phyloP scores from a whole-genome alignment of 2,113 vertebrate species.

The Ammodytes dubius region DNA sequence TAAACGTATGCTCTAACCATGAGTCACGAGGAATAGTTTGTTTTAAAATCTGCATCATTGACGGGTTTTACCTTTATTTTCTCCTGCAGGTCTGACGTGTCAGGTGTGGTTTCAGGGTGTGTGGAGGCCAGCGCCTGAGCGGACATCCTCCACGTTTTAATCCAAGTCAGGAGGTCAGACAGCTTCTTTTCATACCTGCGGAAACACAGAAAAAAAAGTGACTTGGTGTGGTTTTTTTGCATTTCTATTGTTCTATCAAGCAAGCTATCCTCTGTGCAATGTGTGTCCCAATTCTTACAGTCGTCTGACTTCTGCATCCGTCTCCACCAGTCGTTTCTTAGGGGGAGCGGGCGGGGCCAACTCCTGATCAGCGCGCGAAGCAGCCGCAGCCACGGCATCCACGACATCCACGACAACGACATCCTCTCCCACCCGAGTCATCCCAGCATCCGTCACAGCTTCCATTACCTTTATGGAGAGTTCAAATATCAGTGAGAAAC shows the following conservation, averaged over 20 bases:
- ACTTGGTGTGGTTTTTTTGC: slow-evolving; percentile 6
- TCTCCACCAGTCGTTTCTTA: slow-evolving; percentile 91
- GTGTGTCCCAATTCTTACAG: slow-evolving; percentile 82
- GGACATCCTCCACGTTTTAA: slow-evolving; percentile 86
- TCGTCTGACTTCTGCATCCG: slow-evolving; percentile 87
- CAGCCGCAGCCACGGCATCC: slow-evolving; percentile 73
- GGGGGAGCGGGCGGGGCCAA: slow-evolving; percentile 88
- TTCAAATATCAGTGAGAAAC: background rate
- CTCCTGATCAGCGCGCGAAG: slow-evolving; percentile 81
- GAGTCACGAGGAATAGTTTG: background rate
- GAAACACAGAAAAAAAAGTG: background rate
- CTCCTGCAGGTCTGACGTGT: slow-evolving; percentile 84
- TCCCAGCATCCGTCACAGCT: slow-evolving; percentile 87
- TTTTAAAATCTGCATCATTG: background rate
- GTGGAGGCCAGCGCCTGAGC: slow-evolving; percentile 85
- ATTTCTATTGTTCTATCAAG: background rate
- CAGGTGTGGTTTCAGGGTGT: slow-evolving; percentile 86
- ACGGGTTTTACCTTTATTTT: slow-evolving; percentile 88
- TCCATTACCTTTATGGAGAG: slow-evolving; percentile 87
- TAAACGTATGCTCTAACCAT: background rate
- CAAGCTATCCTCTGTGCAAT: background rate
- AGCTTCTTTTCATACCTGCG: slow-evolving; percentile 89
- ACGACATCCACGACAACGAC: slow-evolving; percentile 80
- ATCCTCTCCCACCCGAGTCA: slow-evolving; percentile 85
- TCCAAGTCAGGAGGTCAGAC: slow-evolving; percentile 88